Base-by-base conservation (phyloP, 2,797 vertebrate species). In the Gymnothorax reevesii region DNA sequence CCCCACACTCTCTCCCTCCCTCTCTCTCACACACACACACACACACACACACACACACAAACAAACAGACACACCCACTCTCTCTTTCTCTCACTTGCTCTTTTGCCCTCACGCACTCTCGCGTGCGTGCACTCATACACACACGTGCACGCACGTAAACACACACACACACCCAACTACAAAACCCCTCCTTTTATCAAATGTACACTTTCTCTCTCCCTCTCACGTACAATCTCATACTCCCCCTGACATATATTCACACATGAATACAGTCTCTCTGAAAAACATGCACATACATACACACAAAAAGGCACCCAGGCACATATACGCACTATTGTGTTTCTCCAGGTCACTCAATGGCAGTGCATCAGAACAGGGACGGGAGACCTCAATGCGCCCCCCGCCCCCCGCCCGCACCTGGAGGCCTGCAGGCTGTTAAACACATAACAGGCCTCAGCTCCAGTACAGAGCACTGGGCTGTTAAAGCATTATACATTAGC, bases 321-420 rank as follows among this genome's bases (percentile, higher is more conserved):
- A 49, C 59, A 84, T 42, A 60, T 17, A 13, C 62, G 20, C 2
- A 22, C 22, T 13, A n/a, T 12, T 8, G 42, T 25, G 1, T 25
- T 10, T 73, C 94, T 95, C 95, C 95, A 95, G 95, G 95, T 95
- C 93, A 91, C 92, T 94, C 92, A 91, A 94, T 95, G 95, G 57
- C 22, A 12, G 9, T 42, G 49, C 66, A 1, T 13, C 54, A 10
- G 52, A 62, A 12, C 49, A 33, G 79, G 62, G 77, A 95, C 92
- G 94, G 92, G 90, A 91, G 90, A 9, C 10, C 92, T 88, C 90
- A 89, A 92, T 92, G 92, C 92, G n/a, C 93, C 91, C 42, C 80
- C 62, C 27, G 57, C 20, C 94, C 93, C 64, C 64, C 92, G 94
- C 90, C 90, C 90, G 89, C 88, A 93, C 92, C 85, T 9, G 25